phyloP scores from a whole-genome alignment of 2,888 invertebrate genomes.

The Drosophila phalerata region DNA sequence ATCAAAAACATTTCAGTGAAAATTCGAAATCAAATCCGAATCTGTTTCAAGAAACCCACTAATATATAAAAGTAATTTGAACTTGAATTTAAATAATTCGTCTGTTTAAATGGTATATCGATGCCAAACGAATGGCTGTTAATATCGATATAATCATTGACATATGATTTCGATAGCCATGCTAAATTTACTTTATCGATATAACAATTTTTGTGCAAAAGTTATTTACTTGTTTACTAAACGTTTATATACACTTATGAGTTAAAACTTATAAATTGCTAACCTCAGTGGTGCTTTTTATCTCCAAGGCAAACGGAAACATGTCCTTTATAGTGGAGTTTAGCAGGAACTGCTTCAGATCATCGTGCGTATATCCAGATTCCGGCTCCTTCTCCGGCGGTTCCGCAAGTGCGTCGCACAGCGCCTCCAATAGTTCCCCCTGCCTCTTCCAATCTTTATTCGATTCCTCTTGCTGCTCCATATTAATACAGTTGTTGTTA shows the following conservation, averaged over 20 bases:
- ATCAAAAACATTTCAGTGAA: no score
- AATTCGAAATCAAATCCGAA: no score
- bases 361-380: constrained; percentile 18
- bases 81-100: not conserved
- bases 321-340: constrained; percentile 32
- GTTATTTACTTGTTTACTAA: not conserved
- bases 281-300: not conserved
- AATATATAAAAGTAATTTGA: not conserved
- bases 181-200: not conserved
- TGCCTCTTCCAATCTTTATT: not conserved
- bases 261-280: not conserved
- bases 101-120: not conserved
- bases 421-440: not conserved
- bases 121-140: not conserved
- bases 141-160: no score
- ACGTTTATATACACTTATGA: not conserved
- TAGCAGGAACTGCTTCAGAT: constrained; percentile 33
- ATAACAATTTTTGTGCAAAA: not conserved
- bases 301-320: constrained; percentile 12
- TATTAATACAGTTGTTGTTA: not conserved
- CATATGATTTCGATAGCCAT: no score
- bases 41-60: no score
- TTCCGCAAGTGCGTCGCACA: not conserved
- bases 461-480: not conserved
- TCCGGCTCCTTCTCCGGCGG: not conserved